Evolutionary conservation across 1,140 invertebrate species (phyloP).

Genomic region (Zophobas morio): DNA sequence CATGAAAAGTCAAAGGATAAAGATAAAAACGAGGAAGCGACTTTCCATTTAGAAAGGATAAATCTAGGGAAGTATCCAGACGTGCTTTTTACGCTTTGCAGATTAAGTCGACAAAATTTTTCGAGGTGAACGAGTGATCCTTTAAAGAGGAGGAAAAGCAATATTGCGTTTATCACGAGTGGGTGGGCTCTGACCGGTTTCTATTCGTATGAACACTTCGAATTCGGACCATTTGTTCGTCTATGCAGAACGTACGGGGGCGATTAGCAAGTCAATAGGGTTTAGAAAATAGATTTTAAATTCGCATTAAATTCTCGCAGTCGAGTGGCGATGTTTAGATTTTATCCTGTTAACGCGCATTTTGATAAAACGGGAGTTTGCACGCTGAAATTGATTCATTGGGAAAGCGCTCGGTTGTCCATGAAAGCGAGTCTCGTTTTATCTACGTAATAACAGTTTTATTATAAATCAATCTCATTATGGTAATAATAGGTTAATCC

Average conservation of each 20-base stretch:
- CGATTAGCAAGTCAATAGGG: neutral
- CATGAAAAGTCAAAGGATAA: constrained; percentile 12
- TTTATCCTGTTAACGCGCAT: too few relatives aligned
- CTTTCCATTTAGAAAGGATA: neutral
- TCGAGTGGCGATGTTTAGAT: too few relatives aligned
- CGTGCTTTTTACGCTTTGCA: neutral
- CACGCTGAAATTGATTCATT: too few relatives aligned
- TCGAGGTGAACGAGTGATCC: neutral
- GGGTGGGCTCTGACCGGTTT: too few relatives aligned
- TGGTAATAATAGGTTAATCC: too few relatives aligned
- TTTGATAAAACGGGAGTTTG: too few relatives aligned
- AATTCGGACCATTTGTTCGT: neutral
- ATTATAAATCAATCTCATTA: too few relatives aligned
- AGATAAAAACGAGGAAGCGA: neutral
- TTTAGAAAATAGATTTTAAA: neutral
- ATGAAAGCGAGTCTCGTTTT: too few relatives aligned
- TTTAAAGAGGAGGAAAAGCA: neutral
- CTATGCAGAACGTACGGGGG: neutral
- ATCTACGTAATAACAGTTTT: too few relatives aligned
- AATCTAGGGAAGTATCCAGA: neutral
- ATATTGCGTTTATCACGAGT: too few relatives aligned
- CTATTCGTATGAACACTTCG: neutral
- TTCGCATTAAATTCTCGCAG: neutral
- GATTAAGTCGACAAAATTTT: neutral
- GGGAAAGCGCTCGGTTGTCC: too few relatives aligned